Base-by-base conservation (phyloP, 1,140 invertebrate genomes). In the Cyphomyrmex costatus region DNA sequence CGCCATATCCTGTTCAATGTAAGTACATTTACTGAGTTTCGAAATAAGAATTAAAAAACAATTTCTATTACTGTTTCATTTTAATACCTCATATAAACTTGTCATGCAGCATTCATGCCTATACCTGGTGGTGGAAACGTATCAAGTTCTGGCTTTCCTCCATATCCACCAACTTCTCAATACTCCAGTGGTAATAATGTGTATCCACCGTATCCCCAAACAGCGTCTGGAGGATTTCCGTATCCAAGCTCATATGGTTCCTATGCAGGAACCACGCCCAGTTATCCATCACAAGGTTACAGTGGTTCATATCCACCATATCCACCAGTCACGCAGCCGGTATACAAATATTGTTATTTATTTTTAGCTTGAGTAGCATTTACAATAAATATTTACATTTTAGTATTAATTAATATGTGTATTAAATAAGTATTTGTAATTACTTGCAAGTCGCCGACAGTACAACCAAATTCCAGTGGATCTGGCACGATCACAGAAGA, bases 401-500 rank as follows among this genome's bases (percentile, higher is more conserved):
- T 27, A 19, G 3, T 46, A 30, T n/a, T 7, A 51, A 53, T 71
- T 30, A 16, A n/a, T 53, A 30, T 33, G 0, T 76, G 1, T 4
- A 82, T 83, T 73, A n/a, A 82, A 33, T 10, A 73, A 74, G 2
- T 30, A 19, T 66, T 36, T 65, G 10, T n/a, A 63, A 49, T 56
- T 30, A 30, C 63, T 85, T 80, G 30, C 61, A 51, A 95, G 94
- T 95, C 95, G 65, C 94, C 95, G 27, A 94, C 95, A 73, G 93
- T 95, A 86, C 93, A 96, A 77, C 94, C 93, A 73, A 53, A 94
- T 90, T 94, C 95, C 66, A 94, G 95, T 68, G 95, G 95, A 71
- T 95, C 96, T 46, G 98, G 97, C 19, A 99, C 98, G 19, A 99
- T 99, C 61, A 98, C 98, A 60, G 98, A 99, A 92, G 98, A 99